Percentiles rank a stretch among this genome's conserved stretches.
Evolutionary conservation across 1,140 invertebrate species (phyloP).

Genomic region (Drosophila tropicalis): DNA sequence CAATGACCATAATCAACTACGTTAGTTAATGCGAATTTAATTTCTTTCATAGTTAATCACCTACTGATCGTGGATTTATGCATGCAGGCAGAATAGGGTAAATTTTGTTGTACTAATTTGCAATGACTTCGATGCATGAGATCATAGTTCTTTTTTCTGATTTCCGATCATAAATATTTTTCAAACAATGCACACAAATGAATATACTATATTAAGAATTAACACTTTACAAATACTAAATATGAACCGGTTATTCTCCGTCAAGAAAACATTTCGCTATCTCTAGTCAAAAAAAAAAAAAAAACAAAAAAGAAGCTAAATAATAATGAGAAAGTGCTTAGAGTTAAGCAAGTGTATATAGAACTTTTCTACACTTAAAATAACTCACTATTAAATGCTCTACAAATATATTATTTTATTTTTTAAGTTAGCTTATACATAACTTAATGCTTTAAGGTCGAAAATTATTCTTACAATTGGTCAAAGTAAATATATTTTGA

Average conservation of each 20-base stretch:
- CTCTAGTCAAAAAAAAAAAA: neutral
- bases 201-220: conserved; percentile 33
- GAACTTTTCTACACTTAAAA: neutral
- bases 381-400: neutral
- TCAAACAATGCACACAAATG: conserved; percentile 43
- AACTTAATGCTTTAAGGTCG: too few relatives aligned
- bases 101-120: conserved; percentile 59
- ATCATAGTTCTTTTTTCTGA: conserved; percentile 16
- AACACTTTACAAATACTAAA: conserved; percentile 33
- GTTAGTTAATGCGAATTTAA: conserved; percentile 55
- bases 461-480: too few relatives aligned
- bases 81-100: conserved; percentile 15
- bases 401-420: neutral
- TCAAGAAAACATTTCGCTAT: conserved; percentile 27
- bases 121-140: conserved; percentile 32
- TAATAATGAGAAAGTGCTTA: conserved; percentile 19
- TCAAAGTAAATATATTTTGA: too few relatives aligned
- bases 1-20: conserved; percentile 18
- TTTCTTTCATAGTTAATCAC: conserved; percentile 38
- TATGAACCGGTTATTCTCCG: conserved; percentile 44
- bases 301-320: neutral
- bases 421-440: neutral
- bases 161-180: conserved; percentile 31
- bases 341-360: neutral
- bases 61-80: conserved; percentile 26